Percentiles rank a stretch among this genome's conserved stretches.
Conservation (phyloP, 2,797 vertebrate species). For the Sebastiscus tertius region DNA sequence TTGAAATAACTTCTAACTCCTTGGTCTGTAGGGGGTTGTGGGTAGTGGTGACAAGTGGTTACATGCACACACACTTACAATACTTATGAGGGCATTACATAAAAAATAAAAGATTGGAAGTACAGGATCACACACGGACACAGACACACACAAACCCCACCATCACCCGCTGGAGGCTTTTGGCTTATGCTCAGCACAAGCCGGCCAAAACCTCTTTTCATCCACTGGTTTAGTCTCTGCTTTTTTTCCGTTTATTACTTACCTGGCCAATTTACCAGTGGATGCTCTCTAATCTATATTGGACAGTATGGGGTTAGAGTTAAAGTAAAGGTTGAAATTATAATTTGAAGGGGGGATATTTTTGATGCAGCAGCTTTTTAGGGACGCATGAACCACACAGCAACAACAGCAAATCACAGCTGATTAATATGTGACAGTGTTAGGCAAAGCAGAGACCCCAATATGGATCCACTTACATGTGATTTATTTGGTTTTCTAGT, state of each 20-base stretch:
- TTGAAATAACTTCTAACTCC: slow-evolving; percentile 60
- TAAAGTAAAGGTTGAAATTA: slow-evolving; percentile 26
- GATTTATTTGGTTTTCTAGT: slow-evolving; percentile 41
- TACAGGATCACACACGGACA: slow-evolving; percentile 3
- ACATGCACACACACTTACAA: slow-evolving; percentile 15
- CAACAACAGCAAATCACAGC: slow-evolving; percentile 32
- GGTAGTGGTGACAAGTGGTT: slow-evolving; percentile 43
- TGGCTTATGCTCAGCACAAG: not conserved
- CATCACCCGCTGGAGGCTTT: not conserved
- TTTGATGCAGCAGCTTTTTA: slow-evolving; percentile 37
- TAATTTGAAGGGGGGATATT: slow-evolving; percentile 31
- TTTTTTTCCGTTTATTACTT: slow-evolving; percentile 44
- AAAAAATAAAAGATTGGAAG: not conserved
- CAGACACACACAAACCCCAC: slow-evolving; percentile 1
- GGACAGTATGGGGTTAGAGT: slow-evolving; percentile 1
- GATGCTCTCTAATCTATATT: slow-evolving; percentile 7
- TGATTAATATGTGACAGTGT: slow-evolving; percentile 43
- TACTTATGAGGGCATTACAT: not conserved
- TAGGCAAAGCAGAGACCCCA: slow-evolving; percentile 36
- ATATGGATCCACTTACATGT: slow-evolving; percentile 38
- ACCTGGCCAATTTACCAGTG: slow-evolving; percentile 60
- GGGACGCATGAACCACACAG: slow-evolving; percentile 1
- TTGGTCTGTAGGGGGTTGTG: slow-evolving; percentile 36
- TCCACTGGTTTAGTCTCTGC: not conserved
- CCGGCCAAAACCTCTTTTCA: not conserved